Base-by-base conservation (phyloP, 2,888 invertebrate genomes). In the Drosophila sordidapex region DNA sequence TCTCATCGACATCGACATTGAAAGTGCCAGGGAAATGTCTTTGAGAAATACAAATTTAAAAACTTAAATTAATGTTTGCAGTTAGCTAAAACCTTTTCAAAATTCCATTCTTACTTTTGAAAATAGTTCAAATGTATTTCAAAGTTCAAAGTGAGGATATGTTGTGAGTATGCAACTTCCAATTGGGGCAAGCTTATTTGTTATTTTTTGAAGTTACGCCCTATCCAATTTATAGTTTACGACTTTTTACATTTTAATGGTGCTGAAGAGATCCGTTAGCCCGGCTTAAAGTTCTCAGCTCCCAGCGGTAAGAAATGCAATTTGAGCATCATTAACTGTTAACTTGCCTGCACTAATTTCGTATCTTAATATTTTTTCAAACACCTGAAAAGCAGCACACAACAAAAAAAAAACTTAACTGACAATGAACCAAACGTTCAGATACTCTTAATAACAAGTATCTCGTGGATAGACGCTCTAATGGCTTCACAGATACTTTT, bases 141-240 rank as follows among this genome's bases (percentile, higher is more conserved):
- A 8, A 46, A 15, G 25, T 2, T 25, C 4, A 25, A 29, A 10
- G n/a, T 35, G 21, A 49, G 53, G 49, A 57, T 78, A 64, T 76
- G n/a, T 25, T 25, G 0, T 2, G 2, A 27, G 18, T 21, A 29
- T 15, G 27, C 27, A 10, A 49, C 29, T 21, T 15, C 7, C 11
- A n/a, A 35, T 8, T 31, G 10, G 21, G 10, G 3, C 3, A 11
- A 25, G 29, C 33, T 21, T 64, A 27, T 27, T 11, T 27, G 29
- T 54, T 21, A 8, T 36, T 21, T 65, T 27, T 61, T 33, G 43
- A 15, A 46, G 63, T 54, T 38, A 69, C 61, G 56, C 77, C 61
- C 74, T 70, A 67, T 87, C 86, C 81, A 87, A 83, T 82, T 83
- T 85, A 80, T 86, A 74, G 82, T 87, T 85, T 82, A 85, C 85